Conservation (phyloP, 2,888 invertebrate genomes). For the Microctonus hyperodae region DNA sequence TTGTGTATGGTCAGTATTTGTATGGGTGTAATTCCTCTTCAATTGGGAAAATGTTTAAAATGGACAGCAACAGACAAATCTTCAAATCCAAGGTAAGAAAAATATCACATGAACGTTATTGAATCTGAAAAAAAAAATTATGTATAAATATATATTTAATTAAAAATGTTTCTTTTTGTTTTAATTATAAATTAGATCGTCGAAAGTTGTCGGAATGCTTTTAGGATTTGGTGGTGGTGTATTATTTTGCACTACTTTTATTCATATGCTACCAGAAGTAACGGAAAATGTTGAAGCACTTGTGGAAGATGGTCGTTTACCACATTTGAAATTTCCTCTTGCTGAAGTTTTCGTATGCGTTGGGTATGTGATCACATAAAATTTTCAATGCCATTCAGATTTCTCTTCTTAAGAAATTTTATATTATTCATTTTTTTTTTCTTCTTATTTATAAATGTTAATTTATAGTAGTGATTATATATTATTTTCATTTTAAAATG, state of each 20-base stretch:
- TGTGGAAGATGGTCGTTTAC: slow-evolving; percentile 62
- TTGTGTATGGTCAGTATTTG: slow-evolving; percentile 78
- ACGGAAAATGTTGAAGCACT: slow-evolving; percentile 72
- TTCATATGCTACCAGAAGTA: slow-evolving; percentile 83
- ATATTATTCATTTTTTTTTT: background rate
- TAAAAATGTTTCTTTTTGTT: background rate
- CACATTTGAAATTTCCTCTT: slow-evolving; percentile 69
- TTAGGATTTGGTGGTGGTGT: slow-evolving; percentile 89
- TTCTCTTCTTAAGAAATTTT: background rate
- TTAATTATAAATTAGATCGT: slow-evolving; percentile 45
- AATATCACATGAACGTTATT: background rate
- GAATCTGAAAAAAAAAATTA: too few species aligned
- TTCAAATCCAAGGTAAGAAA: slow-evolving; percentile 51
- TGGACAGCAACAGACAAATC: slow-evolving; percentile 64
- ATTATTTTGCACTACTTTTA: slow-evolving; percentile 79
- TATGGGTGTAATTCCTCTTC: slow-evolving; percentile 78
- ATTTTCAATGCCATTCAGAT: background rate
- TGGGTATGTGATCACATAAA: slow-evolving; percentile 48
- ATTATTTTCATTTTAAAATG: background rate
- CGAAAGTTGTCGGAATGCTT: slow-evolving; percentile 67
- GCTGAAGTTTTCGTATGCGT: slow-evolving; percentile 76
- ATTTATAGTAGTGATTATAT: background rate
- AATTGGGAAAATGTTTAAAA: slow-evolving; percentile 72
- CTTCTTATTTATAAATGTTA: background rate
- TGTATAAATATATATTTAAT: background rate